A percentile compares a stretch with the other conserved stretches of the same genome.
These are phyloP conservation scores for Periphyllus acericola DNA, from an alignment of 2,888 invertebrate species.

Conservation along the genomic window DNA sequence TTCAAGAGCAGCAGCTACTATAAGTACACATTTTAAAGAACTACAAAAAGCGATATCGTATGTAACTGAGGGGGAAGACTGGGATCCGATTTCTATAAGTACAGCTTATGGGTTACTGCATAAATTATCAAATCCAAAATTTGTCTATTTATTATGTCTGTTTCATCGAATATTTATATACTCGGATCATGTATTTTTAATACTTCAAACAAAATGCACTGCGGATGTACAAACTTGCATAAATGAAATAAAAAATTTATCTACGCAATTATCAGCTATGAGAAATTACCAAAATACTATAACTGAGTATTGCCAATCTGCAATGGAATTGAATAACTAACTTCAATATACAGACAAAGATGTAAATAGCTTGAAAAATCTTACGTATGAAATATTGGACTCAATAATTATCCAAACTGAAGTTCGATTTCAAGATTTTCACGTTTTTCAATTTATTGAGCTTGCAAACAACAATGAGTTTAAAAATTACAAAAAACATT, in stretches of 20 bases:
- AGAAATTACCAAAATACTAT: constrained; percentile 23
- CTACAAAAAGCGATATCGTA: constrained; percentile 1
- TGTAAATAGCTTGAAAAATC: neutral
- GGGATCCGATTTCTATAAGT: constrained; percentile 21
- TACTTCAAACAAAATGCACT: constrained; percentile 11
- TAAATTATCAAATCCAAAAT: constrained; percentile 24
- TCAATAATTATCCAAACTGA: constrained; percentile 5
- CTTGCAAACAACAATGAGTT: neutral
- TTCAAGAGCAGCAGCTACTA: constrained; percentile 5
- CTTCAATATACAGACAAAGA: constrained; percentile 9
- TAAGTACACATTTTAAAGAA: constrained; percentile 23
- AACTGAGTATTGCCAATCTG: constrained; percentile 1
- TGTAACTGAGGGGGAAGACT: constrained; percentile 4
- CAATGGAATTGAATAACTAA: neutral
- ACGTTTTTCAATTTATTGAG: constrained; percentile 12
- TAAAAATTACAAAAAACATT: neutral
- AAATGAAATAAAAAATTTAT: constrained; percentile 25
- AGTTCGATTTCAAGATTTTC: constrained; percentile 24
- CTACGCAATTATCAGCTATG: constrained; percentile 16
- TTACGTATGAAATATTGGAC: constrained; percentile 34
- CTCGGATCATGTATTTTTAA: constrained; percentile 18
- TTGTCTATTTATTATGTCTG: constrained; percentile 30
- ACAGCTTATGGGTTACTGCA: constrained; percentile 10
- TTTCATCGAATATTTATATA: constrained; percentile 14
- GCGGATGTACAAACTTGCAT: constrained; percentile 14